Evolutionary conservation across 2,113 vertebrate genomes (phyloP).

Genomic region (Chinchilla lanigera): DNA sequence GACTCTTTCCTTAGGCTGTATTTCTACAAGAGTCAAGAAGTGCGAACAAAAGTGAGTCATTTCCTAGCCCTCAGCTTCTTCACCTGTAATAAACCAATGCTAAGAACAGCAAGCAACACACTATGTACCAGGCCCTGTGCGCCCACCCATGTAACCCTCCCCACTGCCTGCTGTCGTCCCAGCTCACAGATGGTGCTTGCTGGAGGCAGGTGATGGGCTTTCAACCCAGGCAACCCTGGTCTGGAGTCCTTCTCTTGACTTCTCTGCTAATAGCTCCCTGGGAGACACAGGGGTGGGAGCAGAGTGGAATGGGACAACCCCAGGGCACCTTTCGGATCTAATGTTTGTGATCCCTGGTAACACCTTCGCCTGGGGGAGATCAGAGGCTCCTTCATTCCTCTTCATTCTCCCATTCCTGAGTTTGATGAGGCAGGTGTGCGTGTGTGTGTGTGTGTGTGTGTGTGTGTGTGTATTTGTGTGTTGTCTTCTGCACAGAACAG

Average conservation of each 20-base stretch:
- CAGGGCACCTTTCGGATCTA: not conserved
- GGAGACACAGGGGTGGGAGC: not conserved
- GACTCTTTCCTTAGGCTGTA: not conserved
- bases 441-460: not conserved
- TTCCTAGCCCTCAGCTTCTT: not conserved
- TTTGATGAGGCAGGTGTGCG: not conserved
- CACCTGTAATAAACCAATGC: not conserved
- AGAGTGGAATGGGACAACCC: not conserved
- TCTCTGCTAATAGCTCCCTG: not conserved
- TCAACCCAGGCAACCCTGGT: not conserved
- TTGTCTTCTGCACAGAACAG: not conserved
- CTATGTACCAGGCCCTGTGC: fast-evolving
- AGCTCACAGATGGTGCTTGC: not conserved
- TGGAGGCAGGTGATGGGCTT: not conserved
- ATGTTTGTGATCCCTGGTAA: not conserved
- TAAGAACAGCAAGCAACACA: not conserved
- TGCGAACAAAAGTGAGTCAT: not conserved
- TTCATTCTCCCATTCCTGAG: not conserved
- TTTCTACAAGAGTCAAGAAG: not conserved
- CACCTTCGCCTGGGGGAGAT: not conserved
- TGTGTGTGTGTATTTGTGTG: not conserved
- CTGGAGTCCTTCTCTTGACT: not conserved
- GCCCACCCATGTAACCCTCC: not conserved
- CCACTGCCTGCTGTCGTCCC: fast-evolving
- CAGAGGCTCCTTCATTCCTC: not conserved